These are phyloP conservation scores for Anagrus nilaparvatae DNA, from an alignment of 1,140 invertebrate species.

Conservation along the genomic window DNA sequence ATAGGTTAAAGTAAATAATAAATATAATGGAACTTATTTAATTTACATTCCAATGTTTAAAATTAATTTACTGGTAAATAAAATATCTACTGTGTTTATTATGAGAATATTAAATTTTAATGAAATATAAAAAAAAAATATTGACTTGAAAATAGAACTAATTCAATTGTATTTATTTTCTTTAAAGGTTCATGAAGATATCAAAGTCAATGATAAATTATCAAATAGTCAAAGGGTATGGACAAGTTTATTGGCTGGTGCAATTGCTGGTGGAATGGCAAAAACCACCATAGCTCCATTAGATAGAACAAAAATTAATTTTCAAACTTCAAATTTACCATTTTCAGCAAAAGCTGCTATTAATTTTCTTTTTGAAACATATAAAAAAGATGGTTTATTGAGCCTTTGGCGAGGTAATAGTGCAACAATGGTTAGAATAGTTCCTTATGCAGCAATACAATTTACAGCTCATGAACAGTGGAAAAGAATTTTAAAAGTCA, in stretches of 20 bases:
- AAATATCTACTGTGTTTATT: too few species aligned
- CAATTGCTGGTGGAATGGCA: slow-evolving; percentile 84
- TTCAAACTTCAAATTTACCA: slow-evolving; percentile 73
- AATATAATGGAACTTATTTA: too few species aligned
- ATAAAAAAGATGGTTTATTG: slow-evolving; percentile 62
- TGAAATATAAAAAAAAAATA: too few species aligned
- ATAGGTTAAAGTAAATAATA: too few species aligned
- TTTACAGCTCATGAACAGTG: slow-evolving; percentile 96
- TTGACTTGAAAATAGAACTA: too few species aligned
- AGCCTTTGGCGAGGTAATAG: slow-evolving; percentile 95
- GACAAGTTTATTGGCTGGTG: slow-evolving; percentile 69
- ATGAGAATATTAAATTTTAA: too few species aligned
- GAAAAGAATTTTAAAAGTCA: slow-evolving; percentile 70
- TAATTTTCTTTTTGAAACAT: slow-evolving; percentile 63
- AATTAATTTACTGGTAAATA: too few species aligned
- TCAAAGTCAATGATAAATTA: slow-evolving; percentile 18
- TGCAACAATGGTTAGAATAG: slow-evolving; percentile 92
- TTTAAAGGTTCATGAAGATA: too few species aligned
- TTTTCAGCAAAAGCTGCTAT: slow-evolving; percentile 74
- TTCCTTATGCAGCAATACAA: slow-evolving; percentile 95
- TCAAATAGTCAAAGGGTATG: slow-evolving; percentile 48
- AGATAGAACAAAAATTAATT: slow-evolving; percentile 96
- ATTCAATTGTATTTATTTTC: too few species aligned
- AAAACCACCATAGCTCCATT: slow-evolving; percentile 95
- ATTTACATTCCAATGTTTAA: too few species aligned